Percentiles rank a stretch among this genome's conserved stretches.
These are phyloP conservation scores for Corapipo altera DNA, from an alignment of 2,113 vertebrate species.

Conservation along the genomic window DNA sequence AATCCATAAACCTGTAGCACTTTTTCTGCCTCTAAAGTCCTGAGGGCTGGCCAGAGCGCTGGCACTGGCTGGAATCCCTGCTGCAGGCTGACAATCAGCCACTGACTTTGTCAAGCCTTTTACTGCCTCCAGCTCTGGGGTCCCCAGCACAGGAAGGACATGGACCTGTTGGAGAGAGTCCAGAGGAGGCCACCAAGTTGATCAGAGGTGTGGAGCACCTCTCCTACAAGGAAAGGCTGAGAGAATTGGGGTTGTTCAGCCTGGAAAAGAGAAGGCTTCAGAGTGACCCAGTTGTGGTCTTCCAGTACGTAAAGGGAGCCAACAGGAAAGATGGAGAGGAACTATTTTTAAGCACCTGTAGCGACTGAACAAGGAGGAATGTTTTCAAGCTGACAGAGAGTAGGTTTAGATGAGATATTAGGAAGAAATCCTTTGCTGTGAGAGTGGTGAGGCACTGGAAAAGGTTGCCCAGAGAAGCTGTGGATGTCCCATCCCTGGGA, in stretches of 20 bases:
- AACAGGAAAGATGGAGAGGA: not conserved
- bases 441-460: not conserved
- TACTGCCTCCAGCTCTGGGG: not conserved
- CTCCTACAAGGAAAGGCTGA: not conserved
- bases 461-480: not conserved
- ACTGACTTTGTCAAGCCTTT: not conserved
- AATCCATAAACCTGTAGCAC: not conserved
- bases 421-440: not conserved
- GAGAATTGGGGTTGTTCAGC: not conserved
- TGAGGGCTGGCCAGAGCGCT: not conserved
- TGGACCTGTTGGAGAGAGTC: not conserved
- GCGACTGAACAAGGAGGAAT: fast-evolving
- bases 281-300: not conserved
- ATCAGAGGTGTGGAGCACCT: not conserved
- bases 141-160: not conserved
- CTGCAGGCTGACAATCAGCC: not conserved
- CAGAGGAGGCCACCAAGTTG: not conserved
- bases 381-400: not conserved
- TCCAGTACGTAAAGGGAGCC: not conserved
- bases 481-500: not conserved
- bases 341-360: not conserved
- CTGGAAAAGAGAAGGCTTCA: not conserved
- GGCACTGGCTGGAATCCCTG: not conserved
- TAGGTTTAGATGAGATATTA: not conserved
- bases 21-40: not conserved